Evolutionary conservation across 2,888 invertebrate genomes (phyloP).

Genomic region (Siphonodentalium dalli): DNA sequence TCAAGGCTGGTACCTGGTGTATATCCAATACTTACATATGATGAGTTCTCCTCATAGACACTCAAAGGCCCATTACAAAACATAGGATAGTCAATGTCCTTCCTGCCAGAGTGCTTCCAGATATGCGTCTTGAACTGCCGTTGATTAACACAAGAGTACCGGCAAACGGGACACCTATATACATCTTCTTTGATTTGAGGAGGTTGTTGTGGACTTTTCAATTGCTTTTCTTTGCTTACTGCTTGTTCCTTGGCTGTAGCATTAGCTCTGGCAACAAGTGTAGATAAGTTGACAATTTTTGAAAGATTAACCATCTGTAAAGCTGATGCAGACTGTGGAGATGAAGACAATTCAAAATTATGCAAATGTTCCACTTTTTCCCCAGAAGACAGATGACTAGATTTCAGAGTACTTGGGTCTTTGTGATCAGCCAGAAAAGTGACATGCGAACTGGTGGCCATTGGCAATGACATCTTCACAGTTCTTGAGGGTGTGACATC

Average conservation of each 20-base stretch:
- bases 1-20: neutral
- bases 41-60: constrained; percentile 48
- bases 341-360: too few relatives aligned
- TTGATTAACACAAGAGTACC: constrained; percentile 60
- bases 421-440: too few relatives aligned
- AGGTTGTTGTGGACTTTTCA: constrained; percentile 18
- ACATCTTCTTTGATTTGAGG: constrained; percentile 45
- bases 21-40: neutral
- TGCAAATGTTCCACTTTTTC: too few relatives aligned
- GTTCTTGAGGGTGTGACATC: too few relatives aligned
- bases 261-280: neutral
- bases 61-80: constrained; percentile 62
- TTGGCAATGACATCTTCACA: too few relatives aligned
- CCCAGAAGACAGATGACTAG: too few relatives aligned
- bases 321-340: too few relatives aligned
- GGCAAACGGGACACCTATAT: constrained; percentile 59
- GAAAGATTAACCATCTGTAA: neutral
- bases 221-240: constrained; percentile 31
- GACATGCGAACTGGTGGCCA: too few relatives aligned
- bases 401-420: too few relatives aligned
- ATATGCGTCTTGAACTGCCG: constrained; percentile 63
- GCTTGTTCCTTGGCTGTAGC: constrained; percentile 20
- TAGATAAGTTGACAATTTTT: neutral
- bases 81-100: constrained; percentile 61
- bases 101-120: constrained; percentile 63